Percentiles rank a stretch among this genome's conserved stretches.
Evolutionary conservation across 2,888 invertebrate species (phyloP).

Genomic region (Melanostoma mellinum): DNA sequence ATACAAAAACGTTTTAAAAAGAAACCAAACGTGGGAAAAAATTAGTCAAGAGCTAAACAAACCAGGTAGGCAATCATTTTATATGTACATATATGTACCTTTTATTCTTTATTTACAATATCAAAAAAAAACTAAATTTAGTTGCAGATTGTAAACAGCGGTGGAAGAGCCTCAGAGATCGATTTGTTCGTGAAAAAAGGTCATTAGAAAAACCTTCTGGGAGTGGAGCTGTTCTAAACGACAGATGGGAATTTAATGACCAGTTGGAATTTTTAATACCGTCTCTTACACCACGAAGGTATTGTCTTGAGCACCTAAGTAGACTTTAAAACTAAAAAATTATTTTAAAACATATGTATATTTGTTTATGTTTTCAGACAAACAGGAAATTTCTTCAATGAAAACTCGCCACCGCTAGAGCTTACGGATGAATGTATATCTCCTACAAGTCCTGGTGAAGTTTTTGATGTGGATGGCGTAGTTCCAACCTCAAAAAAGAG

Average conservation of each 20-base stretch:
- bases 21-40: background rate
- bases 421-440: background rate
- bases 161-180: conserved; percentile 15
- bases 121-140: conserved; percentile 4
- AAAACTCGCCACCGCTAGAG: background rate
- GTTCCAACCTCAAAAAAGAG: conserved; percentile 3
- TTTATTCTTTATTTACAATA: background rate
- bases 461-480: background rate
- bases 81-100: background rate
- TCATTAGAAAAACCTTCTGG: conserved; percentile 17
- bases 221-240: conserved; percentile 19
- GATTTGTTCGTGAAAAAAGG: conserved; percentile 19
- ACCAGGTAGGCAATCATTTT: background rate
- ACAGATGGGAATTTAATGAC: conserved; percentile 11
- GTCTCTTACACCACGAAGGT: conserved; percentile 23
- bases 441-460: too few species aligned
- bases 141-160: conserved; percentile 7
- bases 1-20: background rate
- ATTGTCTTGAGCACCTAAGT: background rate
- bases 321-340: conserved; percentile 1
- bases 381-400: background rate
- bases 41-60: background rate
- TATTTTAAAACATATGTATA: background rate
- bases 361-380: background rate
- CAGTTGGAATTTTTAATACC: background rate